These are phyloP conservation scores for Drosophila equinoxialis DNA, from an alignment of 1,140 invertebrate genomes.

Conservation along the genomic window DNA sequence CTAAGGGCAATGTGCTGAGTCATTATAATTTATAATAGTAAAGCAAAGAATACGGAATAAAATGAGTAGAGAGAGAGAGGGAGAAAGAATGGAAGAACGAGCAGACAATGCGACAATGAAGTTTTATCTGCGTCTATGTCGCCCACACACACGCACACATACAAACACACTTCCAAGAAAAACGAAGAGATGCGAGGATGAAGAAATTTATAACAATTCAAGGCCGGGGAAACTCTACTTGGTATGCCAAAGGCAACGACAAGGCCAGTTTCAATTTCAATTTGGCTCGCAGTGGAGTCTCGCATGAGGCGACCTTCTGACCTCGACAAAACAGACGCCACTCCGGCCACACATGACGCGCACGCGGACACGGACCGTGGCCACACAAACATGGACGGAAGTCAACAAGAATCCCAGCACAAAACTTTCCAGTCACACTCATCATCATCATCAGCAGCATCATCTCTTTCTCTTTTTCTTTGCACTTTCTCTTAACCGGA, in stretches of 20 bases:
- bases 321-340: slow-evolving; percentile 52
- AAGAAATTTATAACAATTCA: slow-evolving; percentile 68
- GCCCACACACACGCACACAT: slow-evolving; percentile 22
- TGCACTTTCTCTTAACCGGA: slow-evolving; percentile 17
- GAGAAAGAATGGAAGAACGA: slow-evolving; percentile 29
- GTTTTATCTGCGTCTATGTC: slow-evolving; percentile 37
- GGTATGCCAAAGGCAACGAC: slow-evolving; percentile 58
- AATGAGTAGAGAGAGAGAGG: neutral
- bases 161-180: neutral
- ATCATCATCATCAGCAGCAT: neutral
- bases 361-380: neutral
- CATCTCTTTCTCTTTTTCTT: neutral
- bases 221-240: slow-evolving; percentile 59
- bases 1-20: slow-evolving; percentile 61
- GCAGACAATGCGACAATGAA: slow-evolving; percentile 74
- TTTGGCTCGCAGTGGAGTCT: slow-evolving; percentile 44
- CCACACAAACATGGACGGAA: slow-evolving; percentile 4
- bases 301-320: slow-evolving; percentile 60
- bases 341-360: slow-evolving; percentile 43
- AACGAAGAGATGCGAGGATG: neutral
- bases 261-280: slow-evolving; percentile 50
- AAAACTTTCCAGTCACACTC: slow-evolving; percentile 27
- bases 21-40: slow-evolving; percentile 79
- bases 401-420: slow-evolving; percentile 5
- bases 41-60: slow-evolving; percentile 22